A percentile compares a stretch with the other conserved stretches of the same genome.
Conservation (phyloP, 2,888 invertebrate genomes). For the Drosophila macrospina region DNA sequence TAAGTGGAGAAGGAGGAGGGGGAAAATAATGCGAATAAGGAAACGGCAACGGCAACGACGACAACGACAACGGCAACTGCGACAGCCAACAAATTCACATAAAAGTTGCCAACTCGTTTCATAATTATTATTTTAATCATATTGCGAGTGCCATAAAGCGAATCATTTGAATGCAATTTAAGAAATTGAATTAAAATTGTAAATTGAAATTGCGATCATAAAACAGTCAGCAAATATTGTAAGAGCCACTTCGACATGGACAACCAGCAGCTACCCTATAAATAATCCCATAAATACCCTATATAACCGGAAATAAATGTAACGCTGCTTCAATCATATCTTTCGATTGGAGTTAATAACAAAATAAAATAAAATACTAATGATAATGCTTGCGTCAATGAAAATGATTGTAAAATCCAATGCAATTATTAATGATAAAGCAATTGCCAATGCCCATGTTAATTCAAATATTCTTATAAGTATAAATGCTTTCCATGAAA, state of each 20-base stretch:
- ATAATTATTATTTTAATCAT: constrained; percentile 52
- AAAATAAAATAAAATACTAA: too few species aligned
- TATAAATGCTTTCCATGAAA: too few species aligned
- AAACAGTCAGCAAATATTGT: constrained; percentile 3
- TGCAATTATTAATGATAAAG: too few species aligned
- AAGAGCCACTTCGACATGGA: background rate
- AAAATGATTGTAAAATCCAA: too few species aligned
- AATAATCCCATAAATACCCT: too few species aligned
- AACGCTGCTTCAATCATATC: too few species aligned
- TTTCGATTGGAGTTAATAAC: too few species aligned
- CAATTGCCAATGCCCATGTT: too few species aligned
- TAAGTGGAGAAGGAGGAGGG: background rate
- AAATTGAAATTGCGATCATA: constrained; percentile 53
- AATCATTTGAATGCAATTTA: constrained; percentile 51
- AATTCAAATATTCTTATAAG: too few species aligned
- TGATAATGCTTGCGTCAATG: too few species aligned
- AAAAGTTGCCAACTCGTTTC: constrained; percentile 33
- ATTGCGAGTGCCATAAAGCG: constrained; percentile 43
- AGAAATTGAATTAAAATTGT: constrained; percentile 60
- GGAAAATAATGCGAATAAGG: constrained; percentile 30
- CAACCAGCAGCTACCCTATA: background rate
- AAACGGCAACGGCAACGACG: constrained; percentile 41
- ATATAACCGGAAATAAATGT: too few species aligned
- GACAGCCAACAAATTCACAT: constrained; percentile 19
- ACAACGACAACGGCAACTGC: constrained; percentile 32